Evolutionary conservation across 2,113 vertebrate genomes (phyloP), one percentile per base, ranked within the genome.

Genomic region (Vanacampus margaritifer): DNA sequence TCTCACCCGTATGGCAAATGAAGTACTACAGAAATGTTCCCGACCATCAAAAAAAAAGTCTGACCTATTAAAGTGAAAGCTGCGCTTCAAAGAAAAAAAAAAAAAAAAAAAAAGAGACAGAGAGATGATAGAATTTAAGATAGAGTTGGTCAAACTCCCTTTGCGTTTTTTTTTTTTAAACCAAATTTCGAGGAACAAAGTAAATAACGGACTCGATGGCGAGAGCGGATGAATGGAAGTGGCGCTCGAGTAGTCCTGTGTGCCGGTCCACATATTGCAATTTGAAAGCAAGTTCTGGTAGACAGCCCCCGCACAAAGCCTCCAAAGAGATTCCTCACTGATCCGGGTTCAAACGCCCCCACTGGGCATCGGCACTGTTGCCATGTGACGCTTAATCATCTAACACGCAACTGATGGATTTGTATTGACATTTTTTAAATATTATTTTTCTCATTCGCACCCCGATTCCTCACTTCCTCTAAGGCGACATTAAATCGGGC

Each of bases 251-350:
- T 28, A 48, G 71, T 26, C 68, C 39, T 0, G 73, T 76, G 73
- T 79, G 72, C 79, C 72, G 67, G 32, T 80, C 69, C 80, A 75
- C 46, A 67, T 54, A 87, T 80, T 91, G 84, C 86, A 70, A 82
- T 76, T 82, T 75, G 75, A 83, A 76, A 79, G 78, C 79, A 88
- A 89, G 90, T 91, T 90, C 86, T 85, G 89, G 88, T 89, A 90
- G 87, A 86, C 58, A 88, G 89, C 83, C 73, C 86, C 78, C n/a
- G 80, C 86, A 92, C 90, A 92, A 92, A 89, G 87, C 70, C 82
- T 75, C 66, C 51, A 81, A 88, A 84, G 81, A 86, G 78, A 90
- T 89, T 88, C 84, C 90, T 88, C 84, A 89, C 88, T 87, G 85
- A 88, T 74, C 76, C 70, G 70, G 72, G 84, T 89, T 91, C 85